A percentile compares a stretch with the other conserved stretches of the same genome.
Evolutionary conservation across 2,113 vertebrate species (phyloP).

Genomic region (Syrmaticus mikado): DNA sequence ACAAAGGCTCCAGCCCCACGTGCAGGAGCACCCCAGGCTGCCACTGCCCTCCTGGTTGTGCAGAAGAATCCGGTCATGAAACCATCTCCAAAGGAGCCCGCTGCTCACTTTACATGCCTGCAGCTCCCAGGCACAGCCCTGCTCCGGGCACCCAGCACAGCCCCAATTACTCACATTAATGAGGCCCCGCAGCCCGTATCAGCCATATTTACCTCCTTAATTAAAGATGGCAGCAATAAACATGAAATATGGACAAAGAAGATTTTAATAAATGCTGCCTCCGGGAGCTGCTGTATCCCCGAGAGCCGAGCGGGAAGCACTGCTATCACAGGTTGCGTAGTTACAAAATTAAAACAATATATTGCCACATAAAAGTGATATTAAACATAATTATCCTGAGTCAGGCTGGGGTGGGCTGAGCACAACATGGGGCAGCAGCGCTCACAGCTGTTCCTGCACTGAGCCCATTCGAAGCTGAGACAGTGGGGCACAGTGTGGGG

Average conservation of each 20-base stretch:
- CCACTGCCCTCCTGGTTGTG: no score
- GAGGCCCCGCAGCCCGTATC: conserved; percentile 9
- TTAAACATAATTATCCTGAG: conserved; percentile 22
- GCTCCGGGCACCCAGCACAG: not conserved
- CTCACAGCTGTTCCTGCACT: not conserved
- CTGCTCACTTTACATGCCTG: not conserved
- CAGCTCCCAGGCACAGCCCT: no score
- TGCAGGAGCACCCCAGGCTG: no score
- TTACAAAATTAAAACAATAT: not conserved
- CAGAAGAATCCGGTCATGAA: no score
- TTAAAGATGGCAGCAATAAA: conserved; percentile 66
- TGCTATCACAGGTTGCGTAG: not conserved
- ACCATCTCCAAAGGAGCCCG: not conserved
- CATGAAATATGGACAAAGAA: conserved; percentile 11
- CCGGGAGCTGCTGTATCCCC: not conserved
- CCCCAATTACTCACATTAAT: conserved; percentile 11
- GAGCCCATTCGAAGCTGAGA: not conserved
- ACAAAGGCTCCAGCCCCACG: no score
- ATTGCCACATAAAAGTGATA: not conserved
- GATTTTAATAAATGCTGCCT: conserved; percentile 3
- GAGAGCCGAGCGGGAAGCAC: not conserved
- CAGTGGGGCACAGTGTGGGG: no score
- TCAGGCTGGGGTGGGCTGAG: not conserved
- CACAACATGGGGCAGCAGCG: no score
- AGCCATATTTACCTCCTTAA: conserved; percentile 55